Evolutionary conservation across 2,888 invertebrate species (phyloP), one percentile per base, ranked within the genome.

Genomic region (Apomyelois bistriatella): DNA sequence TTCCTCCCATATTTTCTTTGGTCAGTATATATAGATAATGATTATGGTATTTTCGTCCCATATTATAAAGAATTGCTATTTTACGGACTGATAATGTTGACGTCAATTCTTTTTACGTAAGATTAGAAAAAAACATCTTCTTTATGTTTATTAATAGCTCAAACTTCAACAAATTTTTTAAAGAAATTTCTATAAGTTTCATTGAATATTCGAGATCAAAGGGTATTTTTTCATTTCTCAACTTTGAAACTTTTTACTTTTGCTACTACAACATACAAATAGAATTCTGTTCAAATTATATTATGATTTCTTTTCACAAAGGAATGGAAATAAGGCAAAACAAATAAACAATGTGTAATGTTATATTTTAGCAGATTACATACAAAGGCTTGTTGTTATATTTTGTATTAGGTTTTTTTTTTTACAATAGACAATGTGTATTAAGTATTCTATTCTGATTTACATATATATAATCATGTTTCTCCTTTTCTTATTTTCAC

Each of bases 121-220:
- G 7, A 28, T 7, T 9, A 32, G 8, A 22, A 41, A 10, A 12
- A 41, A 41, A 22, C n/a, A 7, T 41, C 22, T 0, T 10, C 41
- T 41, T 41, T 41, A n/a, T 41, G 41, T 41, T 41, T 41, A 41
- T 41, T 10, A 41, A 41, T 41, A 41, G 17, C 41, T n/a, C 9
- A 41, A 41, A 41, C 22, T 41, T 41, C 17, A 16, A 16, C 15
- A 40, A 1, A 17, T 22, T 41, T 17, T 41, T 41, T 9, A 17
- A 41, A 22, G n/a, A 41, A 41, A 10, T n/a, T 17, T n/a, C 22
- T 2, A 41, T 5, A 22, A 41, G 41, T 16, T 41, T 41, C 38
- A 3, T n/a, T 17, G 22, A 22, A 22, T 41, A 17, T 12, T 36
- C 13, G 38, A 48, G 15, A 36, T 48, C 48, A 48, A 48, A 35